Evolutionary conservation across 2,797 vertebrate genomes (phyloP), one percentile per base, ranked within the genome.

Genomic region (Gymnodraco acuticeps): DNA sequence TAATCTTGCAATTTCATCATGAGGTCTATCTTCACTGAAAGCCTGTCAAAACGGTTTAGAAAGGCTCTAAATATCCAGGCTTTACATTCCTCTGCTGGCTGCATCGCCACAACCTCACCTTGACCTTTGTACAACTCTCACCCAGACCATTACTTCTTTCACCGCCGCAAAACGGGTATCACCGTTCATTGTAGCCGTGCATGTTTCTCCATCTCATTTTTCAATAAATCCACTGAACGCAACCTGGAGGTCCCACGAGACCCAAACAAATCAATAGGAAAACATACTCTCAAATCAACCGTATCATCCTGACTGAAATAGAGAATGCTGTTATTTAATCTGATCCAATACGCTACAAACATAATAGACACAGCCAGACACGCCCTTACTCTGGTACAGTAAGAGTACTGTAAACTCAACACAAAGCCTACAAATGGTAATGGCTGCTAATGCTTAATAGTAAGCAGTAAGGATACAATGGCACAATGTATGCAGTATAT

Each of bases 211-310:
- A 70, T 90, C 81, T 91, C 63, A 78, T 86, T 89, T 89, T 83
- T 83, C 84, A 84, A 90, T 86, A 86, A 84, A 87, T 86, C 84
- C 79, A 70, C 27, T 13, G 33, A 77, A 73, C 75, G 31, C 70
- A 78, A 78, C 69, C 81, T 47, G 7, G 31, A 82, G 53, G 78
- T 38, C 78, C 76, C 64, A 41, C 1, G 45, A 87, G 90, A 90
- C 83, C 70, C 85, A 92, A 93, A 92, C 87, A 92, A 94, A 94
- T 95, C 94, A 90, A 95, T 94, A 89, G 64, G 82, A 82, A 86
- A 87, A 87, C 82, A 60, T 70, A 82, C 82, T 87, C 91, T 89
- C 87, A 87, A 92, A 93, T 95, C 85, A 93, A 82, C 78, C 33
- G 73, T 86, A 93, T 94, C 87, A 92, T 91, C 82, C 82, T 70